Conservation (phyloP, 2,797 vertebrate genomes). For the Rallus crepitans region DNA sequence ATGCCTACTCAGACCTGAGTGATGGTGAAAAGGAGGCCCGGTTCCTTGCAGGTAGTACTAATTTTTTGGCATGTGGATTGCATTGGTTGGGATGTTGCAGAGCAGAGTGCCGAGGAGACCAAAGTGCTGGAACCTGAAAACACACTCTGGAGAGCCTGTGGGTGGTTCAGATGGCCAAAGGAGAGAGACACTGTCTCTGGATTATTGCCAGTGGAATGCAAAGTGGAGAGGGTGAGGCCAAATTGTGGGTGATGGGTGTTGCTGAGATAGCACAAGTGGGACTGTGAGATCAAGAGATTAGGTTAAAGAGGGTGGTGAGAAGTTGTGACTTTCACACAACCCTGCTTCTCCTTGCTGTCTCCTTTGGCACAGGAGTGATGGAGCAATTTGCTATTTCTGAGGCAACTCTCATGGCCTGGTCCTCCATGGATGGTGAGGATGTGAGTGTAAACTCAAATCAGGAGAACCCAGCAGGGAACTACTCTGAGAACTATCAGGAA, state of each 20-base stretch:
- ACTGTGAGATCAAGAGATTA: neutral
- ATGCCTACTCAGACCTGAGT: constrained; percentile 97
- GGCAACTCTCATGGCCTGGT: constrained; percentile 96
- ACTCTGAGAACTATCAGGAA: constrained; percentile 95
- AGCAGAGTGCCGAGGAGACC: neutral
- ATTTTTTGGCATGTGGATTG: neutral
- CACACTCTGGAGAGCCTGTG: neutral
- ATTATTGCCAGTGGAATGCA: neutral
- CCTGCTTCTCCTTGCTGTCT: neutral
- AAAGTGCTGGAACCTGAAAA: neutral
- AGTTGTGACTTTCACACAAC: neutral
- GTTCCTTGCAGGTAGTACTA: constrained; percentile 89
- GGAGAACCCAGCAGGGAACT: constrained; percentile 88
- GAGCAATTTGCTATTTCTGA: constrained; percentile 98
- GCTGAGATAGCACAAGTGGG: neutral
- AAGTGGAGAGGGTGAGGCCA: neutral
- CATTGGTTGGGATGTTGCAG: neutral
- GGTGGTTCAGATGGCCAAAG: neutral
- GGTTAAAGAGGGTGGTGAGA: neutral
- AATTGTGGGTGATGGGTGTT: neutral
- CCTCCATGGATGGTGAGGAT: constrained; percentile 97
- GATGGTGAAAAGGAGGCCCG: constrained; percentile 98
- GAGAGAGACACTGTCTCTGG: neutral
- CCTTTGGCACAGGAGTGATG: constrained; percentile 85
- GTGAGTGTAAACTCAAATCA: constrained; percentile 93